Evolutionary conservation across 2,797 vertebrate species (phyloP).

Genomic region (Periparus ater): DNA sequence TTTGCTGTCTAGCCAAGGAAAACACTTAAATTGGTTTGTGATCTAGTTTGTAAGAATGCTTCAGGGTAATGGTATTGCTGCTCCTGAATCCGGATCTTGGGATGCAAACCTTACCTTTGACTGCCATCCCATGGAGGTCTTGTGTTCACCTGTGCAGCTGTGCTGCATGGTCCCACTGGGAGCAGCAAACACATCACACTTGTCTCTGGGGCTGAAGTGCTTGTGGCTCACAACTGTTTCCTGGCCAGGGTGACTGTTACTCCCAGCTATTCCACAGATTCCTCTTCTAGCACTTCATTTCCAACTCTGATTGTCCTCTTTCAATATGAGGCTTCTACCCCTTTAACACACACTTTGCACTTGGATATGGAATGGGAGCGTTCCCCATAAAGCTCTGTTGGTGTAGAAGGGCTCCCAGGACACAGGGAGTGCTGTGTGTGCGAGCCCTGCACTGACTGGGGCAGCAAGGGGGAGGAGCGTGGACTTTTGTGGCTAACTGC

Average conservation of each 20-base stretch:
- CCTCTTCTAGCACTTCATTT: neutral
- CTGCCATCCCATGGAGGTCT: neutral
- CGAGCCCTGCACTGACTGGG: neutral
- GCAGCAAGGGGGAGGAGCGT: neutral
- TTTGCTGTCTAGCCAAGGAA: neutral
- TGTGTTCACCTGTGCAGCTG: neutral
- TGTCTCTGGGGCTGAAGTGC: neutral
- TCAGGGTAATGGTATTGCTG: neutral
- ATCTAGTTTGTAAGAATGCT: neutral
- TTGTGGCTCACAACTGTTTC: neutral
- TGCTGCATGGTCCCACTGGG: neutral
- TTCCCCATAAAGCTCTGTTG: neutral
- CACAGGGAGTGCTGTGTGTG: neutral
- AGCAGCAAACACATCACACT: neutral
- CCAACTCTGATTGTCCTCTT: neutral
- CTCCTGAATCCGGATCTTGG: neutral
- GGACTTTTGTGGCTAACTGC: neutral
- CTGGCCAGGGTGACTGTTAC: neutral
- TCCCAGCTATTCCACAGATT: fast-evolving
- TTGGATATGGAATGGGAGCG: neutral
- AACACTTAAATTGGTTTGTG: neutral
- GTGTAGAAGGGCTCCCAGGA: neutral
- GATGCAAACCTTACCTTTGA: neutral
- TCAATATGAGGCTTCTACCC: neutral
- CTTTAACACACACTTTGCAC: neutral